phyloP scores from a whole-genome alignment of 2,113 vertebrate species.

The Capreolus pygargus region DNA sequence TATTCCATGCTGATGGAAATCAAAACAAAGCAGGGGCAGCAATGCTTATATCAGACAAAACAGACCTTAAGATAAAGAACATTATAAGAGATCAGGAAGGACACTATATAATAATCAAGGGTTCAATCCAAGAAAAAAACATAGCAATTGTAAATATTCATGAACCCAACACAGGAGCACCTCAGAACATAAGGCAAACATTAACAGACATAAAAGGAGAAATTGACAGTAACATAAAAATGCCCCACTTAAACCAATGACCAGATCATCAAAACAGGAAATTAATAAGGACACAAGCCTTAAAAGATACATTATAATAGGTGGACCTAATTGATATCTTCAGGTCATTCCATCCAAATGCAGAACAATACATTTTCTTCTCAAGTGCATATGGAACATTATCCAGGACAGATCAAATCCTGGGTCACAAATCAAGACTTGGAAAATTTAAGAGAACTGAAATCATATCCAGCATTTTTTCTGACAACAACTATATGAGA shows the following conservation, averaged over 20 bases:
- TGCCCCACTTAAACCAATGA: not conserved
- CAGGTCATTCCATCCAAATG: not conserved
- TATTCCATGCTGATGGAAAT: not conserved
- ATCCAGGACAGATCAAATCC: not conserved
- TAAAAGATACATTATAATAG: not conserved
- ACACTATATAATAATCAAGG: not conserved
- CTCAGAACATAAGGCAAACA: not conserved
- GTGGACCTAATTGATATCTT: not conserved
- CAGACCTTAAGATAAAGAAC: not conserved
- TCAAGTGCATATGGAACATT: not conserved
- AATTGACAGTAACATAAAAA: not conserved
- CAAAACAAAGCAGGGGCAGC: not conserved
- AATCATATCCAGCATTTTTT: not conserved
- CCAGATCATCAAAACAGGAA: not conserved
- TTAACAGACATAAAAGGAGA: not conserved
- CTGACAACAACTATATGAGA: not conserved
- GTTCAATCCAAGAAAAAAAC: not conserved
- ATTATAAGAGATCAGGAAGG: not conserved
- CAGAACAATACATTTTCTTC: not conserved
- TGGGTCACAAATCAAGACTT: not conserved
- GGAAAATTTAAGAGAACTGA: not conserved
- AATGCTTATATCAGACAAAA: not conserved
- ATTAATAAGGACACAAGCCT: not conserved
- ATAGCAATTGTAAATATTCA: not conserved
- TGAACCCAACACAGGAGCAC: not conserved